Evolutionary conservation across 2,797 vertebrate species (phyloP), one percentile per base, ranked within the genome.

Genomic region (Alfaro cultratus): DNA sequence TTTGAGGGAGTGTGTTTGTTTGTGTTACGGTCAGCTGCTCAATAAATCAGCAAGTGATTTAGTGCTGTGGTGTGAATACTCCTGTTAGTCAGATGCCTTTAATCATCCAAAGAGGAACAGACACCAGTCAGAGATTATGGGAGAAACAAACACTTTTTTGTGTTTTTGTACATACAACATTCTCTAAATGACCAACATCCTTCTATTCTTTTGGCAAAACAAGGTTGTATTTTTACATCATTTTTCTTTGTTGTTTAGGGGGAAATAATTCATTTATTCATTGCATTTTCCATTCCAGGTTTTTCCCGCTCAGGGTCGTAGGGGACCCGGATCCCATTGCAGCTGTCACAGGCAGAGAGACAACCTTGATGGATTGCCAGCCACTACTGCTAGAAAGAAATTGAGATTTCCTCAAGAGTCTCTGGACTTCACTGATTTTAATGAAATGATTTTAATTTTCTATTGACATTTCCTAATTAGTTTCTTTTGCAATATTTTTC

Each of bases 21-120:
- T 34, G 71, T 12, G 73, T 5, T 64, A 2, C 29, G 31, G 74
- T 85, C 77, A 87, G 85, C 81, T 83, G 75, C 74, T 86, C 82
- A 64, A 84, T 88, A 85, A 87, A 86, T 87, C 83, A 81, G 80
- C 47, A 29, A 80, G 82, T 86, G 89, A 89, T 92, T 90, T 85
- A 84, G 71, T 36, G 43, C 72, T 34, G 83, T 87, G 86, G 86
- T 57, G 80, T 87, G 88, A 91, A 77, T 77, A 89, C 47, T 8
- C 60, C 83, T 45, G 75, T 89, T 87, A 85, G 89, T 83, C 87
- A 51, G 0, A 57, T 81, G 85, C 86, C 87, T 92, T 90, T 91
- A 90, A 92, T 92, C 91, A 90, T 91, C 84, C 11, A 26, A 41
- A 68, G 21, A 68, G 64, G 39, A 43, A 68, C 2, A 41, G 36